phyloP scores from a whole-genome alignment of 1,140 invertebrate genomes.

The Dinothrombium tinctorium region DNA sequence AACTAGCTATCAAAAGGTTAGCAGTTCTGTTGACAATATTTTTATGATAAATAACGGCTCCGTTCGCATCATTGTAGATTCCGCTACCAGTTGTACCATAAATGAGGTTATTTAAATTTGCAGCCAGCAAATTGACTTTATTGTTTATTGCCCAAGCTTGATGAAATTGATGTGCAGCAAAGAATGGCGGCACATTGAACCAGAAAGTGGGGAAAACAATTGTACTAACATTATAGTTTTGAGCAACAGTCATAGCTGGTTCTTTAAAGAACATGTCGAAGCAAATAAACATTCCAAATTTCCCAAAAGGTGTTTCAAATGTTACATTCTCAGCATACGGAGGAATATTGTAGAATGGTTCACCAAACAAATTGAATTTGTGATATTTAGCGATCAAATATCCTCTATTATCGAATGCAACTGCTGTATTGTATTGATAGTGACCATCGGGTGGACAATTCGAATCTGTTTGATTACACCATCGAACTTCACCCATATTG shows the following conservation, averaged over 20 bases:
- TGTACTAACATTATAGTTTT: conserved; percentile 31
- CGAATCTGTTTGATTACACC: conserved; percentile 5
- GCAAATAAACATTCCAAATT: conserved; percentile 47
- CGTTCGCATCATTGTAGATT: not conserved
- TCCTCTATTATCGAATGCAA: conserved; percentile 41
- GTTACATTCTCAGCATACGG: conserved; percentile 24
- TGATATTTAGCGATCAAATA: conserved; percentile 36
- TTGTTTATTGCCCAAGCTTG: not conserved
- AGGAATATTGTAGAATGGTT: conserved; percentile 26
- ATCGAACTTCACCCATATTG: conserved; percentile 35
- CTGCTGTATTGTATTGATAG: conserved; percentile 43
- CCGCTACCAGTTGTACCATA: not conserved
- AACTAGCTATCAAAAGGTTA: not conserved
- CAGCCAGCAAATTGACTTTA: conserved; percentile 1
- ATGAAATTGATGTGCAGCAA: conserved; percentile 18
- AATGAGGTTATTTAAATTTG: not conserved
- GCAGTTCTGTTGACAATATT: not conserved
- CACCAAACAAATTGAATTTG: conserved; percentile 43
- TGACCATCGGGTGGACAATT: conserved; percentile 20
- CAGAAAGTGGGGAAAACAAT: conserved; percentile 43
- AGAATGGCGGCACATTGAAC: conserved; percentile 42
- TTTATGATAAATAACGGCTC: not conserved
- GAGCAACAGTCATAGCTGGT: conserved; percentile 29
- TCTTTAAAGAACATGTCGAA: conserved; percentile 44
- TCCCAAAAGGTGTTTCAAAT: conserved; percentile 28